A percentile compares a stretch with the other conserved stretches of the same genome.
phyloP scores from a whole-genome alignment of 2,888 invertebrate genomes.

The Caenorhabditis sinica region DNA sequence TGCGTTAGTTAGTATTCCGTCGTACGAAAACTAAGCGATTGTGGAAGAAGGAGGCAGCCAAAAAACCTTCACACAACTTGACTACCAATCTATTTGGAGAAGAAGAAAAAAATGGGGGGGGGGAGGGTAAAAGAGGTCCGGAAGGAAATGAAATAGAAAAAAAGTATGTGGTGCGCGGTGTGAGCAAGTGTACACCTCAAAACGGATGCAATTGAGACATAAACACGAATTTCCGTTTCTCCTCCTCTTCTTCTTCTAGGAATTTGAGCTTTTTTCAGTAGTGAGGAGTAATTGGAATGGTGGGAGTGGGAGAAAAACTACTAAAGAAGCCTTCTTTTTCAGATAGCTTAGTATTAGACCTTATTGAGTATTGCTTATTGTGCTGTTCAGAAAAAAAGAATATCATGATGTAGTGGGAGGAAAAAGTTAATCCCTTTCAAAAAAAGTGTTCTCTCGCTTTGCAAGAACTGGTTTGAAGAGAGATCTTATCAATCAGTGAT shows the following conservation, averaged over 20 bases:
- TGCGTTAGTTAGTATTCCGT: slow-evolving; percentile 4
- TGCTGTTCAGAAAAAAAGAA: background rate
- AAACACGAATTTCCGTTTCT: slow-evolving; percentile 29
- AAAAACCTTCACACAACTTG: slow-evolving; percentile 23
- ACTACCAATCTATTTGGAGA: slow-evolving; percentile 29
- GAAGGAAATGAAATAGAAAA: slow-evolving; percentile 49
- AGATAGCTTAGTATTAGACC: slow-evolving; percentile 33
- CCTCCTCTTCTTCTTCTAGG: slow-evolving; percentile 7
- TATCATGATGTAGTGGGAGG: background rate
- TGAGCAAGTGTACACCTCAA: slow-evolving; percentile 48
- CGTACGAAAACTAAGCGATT: background rate
- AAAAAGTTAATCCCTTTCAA: background rate
- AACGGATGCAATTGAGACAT: slow-evolving; percentile 61
- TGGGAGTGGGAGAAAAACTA: slow-evolving; percentile 1
- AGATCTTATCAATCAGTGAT: background rate
- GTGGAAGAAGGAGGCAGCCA: background rate
- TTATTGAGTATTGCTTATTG: no score
- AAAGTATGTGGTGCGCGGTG: slow-evolving; percentile 41
- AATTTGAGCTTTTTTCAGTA: slow-evolving; percentile 8
- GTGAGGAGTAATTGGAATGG: slow-evolving; percentile 15
- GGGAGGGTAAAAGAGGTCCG: slow-evolving; percentile 36
- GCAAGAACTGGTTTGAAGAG: background rate
- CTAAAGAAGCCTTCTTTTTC: slow-evolving; percentile 20
- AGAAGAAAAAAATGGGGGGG: background rate
- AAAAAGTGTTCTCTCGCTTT: background rate